Evolutionary conservation across 30 jellyfish, hydroid and myxozoan species (phyloP), one percentile per base, ranked within the genome.

Genomic region (Pseudorhiza aurosa): DNA sequence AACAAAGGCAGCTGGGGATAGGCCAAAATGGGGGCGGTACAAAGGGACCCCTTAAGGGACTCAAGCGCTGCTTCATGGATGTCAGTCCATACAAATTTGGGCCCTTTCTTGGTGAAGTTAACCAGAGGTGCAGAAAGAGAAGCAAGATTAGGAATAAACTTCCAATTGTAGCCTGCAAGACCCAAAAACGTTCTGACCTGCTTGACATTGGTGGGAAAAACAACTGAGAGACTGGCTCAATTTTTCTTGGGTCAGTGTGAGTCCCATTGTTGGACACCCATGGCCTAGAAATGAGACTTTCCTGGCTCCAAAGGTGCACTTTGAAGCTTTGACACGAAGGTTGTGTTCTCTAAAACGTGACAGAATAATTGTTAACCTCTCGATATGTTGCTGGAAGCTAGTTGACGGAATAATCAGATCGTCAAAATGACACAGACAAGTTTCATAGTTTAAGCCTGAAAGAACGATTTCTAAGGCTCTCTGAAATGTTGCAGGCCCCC

Each of bases 151-250:
- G 74, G 81, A 19, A 83, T 59, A 24, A 83, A 69, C 27, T 63
- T 42, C 21, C 95, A 17, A 55, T 83, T 57, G 35, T 83, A 59
- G 32, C 90, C 90, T 19, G 90, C 83, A 5, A 78, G 83, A 22
- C 90, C 82, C 9, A 78, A 74, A 78, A 78, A 78, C 0, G 46
- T 36, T 12, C 82, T 26, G 9, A 78, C 74, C 50, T 78, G 90
- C 27, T 60, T 73, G 1, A 44, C 44, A 27, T 49, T 78, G 4
- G 19, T 25, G 43, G 73, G 82, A 42, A 17, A 26, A 8, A 40
- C 51, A 75, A 57, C 15, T 15, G 7, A 21, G 55, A 25, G 12
- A 78, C 82, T 40, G 82, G 62, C 9, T n/a, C 58, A 12, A 64
- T 59, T 22, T 78, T 78, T 11, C 29, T 30, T 2, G 82, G 63